A percentile compares a stretch with the other conserved stretches of the same genome.
Conservation (phyloP, 2,797 vertebrate species). For the Crocodylus rhombifer region DNA sequence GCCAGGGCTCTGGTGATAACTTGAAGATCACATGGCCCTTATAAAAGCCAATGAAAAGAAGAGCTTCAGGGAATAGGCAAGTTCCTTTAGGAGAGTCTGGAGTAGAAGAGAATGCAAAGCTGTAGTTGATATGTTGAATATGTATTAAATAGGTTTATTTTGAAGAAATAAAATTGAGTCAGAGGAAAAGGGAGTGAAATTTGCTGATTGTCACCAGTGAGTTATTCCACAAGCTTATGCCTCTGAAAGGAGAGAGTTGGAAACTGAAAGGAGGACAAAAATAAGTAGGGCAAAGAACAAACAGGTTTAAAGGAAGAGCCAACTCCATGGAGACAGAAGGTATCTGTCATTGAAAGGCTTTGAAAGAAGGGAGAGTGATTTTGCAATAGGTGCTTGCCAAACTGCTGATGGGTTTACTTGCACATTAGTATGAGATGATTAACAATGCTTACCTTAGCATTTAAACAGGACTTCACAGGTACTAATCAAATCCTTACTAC, state of each 20-base stretch:
- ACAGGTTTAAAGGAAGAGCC: background rate
- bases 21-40: background rate
- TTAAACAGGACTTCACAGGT: background rate
- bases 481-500: background rate
- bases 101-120: background rate
- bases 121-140: background rate
- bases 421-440: fast-evolving
- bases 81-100: background rate
- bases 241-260: background rate
- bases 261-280: background rate
- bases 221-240: background rate
- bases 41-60: background rate
- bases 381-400: background rate
- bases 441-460: fast-evolving
- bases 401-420: background rate
- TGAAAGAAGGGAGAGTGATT: background rate
- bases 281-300: fast-evolving
- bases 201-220: background rate
- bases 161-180: background rate
- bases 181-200: background rate
- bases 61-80: background rate
- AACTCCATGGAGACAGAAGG: background rate
- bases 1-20: background rate
- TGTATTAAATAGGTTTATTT: background rate
- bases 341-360: background rate